Conservation (phyloP, 1,140 invertebrate genomes). For the Drosophila kepulauana region DNA sequence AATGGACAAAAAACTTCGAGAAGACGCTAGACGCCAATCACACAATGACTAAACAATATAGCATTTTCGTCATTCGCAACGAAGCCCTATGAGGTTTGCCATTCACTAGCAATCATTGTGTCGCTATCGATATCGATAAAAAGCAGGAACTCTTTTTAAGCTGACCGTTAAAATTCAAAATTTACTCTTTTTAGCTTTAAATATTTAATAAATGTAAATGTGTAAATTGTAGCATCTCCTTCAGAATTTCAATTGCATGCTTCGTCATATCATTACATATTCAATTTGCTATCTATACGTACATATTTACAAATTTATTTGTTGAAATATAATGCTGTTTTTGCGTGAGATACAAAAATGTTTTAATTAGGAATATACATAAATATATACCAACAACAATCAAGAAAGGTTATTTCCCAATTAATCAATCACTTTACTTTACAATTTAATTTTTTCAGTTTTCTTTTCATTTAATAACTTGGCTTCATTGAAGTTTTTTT, state of each 20-base stretch:
- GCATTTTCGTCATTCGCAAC: not conserved
- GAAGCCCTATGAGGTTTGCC: not conserved
- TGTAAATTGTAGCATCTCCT: too few species aligned
- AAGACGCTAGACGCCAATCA: constrained; percentile 36
- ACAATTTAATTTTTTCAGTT: constrained; percentile 57
- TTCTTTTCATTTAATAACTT: constrained; percentile 53
- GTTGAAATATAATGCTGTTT: constrained; percentile 61
- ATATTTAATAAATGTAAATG: too few species aligned
- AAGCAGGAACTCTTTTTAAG: too few species aligned
- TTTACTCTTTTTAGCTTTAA: too few species aligned
- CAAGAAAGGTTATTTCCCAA: constrained; percentile 53
- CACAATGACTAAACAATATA: constrained; percentile 46
- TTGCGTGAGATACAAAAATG: constrained; percentile 68
- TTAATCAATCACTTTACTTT: constrained; percentile 52
- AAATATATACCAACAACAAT: constrained; percentile 71
- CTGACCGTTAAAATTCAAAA: too few species aligned
- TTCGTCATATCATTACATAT: not conserved
- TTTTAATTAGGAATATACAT: constrained; percentile 69
- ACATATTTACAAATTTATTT: constrained; percentile 79
- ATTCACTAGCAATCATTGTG: not conserved
- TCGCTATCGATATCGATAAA: not conserved
- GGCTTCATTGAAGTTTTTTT: constrained; percentile 57
- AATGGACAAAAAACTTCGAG: constrained; percentile 47
- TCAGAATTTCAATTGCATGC: too few species aligned
- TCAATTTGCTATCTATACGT: constrained; percentile 54